Conservation (phyloP, 2,797 vertebrate species). For the Phaenicophaeus curvirostris region DNA sequence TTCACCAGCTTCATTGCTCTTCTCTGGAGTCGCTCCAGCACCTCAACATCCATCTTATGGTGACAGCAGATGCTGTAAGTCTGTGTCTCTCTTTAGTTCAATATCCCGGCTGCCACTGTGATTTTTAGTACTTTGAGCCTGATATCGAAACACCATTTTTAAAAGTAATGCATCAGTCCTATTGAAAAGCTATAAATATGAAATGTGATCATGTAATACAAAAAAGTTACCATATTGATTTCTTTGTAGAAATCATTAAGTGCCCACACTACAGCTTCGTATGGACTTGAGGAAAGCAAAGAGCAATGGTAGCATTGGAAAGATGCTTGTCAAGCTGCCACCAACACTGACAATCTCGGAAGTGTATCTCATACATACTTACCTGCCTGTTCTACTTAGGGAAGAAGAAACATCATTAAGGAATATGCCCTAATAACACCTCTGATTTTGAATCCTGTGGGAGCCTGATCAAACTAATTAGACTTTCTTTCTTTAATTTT, state of each 20-base stretch:
- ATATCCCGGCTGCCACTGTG: neutral
- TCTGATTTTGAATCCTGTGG: neutral
- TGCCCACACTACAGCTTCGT: neutral
- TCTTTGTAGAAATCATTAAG: neutral
- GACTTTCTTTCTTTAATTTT: constrained; percentile 31
- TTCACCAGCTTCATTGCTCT: no score
- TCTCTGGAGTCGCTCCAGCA: no score
- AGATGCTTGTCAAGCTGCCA: neutral
- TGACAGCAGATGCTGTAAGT: no score
- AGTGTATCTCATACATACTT: neutral
- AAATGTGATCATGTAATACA: neutral
- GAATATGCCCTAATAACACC: neutral
- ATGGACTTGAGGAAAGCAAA: neutral
- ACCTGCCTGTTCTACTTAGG: neutral
- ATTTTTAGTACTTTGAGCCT: neutral
- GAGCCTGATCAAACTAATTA: constrained; percentile 20
- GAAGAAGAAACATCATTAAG: neutral
- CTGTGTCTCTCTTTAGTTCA: no score
- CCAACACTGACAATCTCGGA: neutral
- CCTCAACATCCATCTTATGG: no score
- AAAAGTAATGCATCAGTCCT: neutral
- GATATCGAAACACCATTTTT: neutral
- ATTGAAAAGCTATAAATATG: neutral
- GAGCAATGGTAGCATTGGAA: neutral
- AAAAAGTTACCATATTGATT: neutral